A percentile compares a stretch with the other conserved stretches of the same genome.
phyloP scores from a whole-genome alignment of 2,888 invertebrate species.

The Dioctria rufipes region DNA sequence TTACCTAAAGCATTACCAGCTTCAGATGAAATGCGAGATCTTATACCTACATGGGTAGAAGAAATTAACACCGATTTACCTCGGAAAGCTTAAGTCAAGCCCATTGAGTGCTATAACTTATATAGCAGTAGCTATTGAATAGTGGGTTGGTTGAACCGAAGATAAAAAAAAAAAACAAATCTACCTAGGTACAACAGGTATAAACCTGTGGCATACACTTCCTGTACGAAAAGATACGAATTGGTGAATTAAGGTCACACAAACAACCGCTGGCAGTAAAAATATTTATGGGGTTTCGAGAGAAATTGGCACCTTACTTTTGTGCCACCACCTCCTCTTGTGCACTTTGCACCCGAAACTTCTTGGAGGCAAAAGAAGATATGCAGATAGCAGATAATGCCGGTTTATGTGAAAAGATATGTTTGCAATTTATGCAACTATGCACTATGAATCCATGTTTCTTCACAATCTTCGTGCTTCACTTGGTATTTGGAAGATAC shows the following conservation, averaged over 20 bases:
- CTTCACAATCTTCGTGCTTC: slow-evolving; percentile 41
- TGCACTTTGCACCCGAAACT: background rate
- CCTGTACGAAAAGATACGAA: background rate
- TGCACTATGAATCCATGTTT: slow-evolving; percentile 41
- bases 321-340: background rate
- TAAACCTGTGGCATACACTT: slow-evolving; percentile 24
- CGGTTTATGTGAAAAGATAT: slow-evolving; percentile 37
- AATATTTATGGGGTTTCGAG: slow-evolving; percentile 4
- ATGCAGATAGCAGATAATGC: slow-evolving; percentile 43
- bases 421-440: slow-evolving; percentile 44
- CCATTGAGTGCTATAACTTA: background rate
- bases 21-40: slow-evolving; percentile 8
- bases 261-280: too few species aligned
- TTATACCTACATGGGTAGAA: background rate
- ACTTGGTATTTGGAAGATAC: slow-evolving; percentile 45
- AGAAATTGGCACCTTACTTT: slow-evolving; percentile 38
- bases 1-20: slow-evolving; percentile 2
- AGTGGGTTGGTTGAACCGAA: too few species aligned
- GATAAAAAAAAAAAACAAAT: background rate
- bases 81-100: background rate
- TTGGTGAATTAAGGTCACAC: slow-evolving; percentile 4
- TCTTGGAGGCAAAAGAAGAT: slow-evolving; percentile 22
- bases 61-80: slow-evolving; percentile 19
- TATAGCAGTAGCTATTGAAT: background rate
- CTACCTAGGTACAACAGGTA: background rate